Conservation (phyloP, 1,140 invertebrate genomes). For the Leptinotarsa texana region DNA sequence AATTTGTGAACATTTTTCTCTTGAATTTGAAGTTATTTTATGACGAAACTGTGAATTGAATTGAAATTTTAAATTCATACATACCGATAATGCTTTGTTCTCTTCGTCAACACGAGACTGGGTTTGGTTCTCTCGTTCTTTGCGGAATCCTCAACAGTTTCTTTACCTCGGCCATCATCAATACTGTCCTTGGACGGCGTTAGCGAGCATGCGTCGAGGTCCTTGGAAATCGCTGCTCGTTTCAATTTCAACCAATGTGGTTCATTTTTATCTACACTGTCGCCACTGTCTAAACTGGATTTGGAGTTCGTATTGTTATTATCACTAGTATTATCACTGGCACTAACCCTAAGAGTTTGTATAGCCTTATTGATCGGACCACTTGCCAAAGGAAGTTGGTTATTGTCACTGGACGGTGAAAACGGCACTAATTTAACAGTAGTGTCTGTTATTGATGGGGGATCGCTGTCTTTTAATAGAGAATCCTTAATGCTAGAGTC, state of each 20-base stretch:
- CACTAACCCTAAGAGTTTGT: slow-evolving; percentile 11
- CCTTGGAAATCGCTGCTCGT: slow-evolving; percentile 59
- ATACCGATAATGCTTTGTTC: slow-evolving; percentile 68
- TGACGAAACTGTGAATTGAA: too few species aligned
- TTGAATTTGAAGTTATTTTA: not conserved
- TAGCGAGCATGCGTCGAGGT: slow-evolving; percentile 29
- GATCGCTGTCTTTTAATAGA: slow-evolving; percentile 37
- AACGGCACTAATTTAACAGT: slow-evolving; percentile 15
- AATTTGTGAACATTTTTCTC: too few species aligned
- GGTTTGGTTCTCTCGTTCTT: slow-evolving; percentile 33
- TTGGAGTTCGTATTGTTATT: slow-evolving; percentile 8
- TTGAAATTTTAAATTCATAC: not conserved
- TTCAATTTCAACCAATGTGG: slow-evolving; percentile 63
- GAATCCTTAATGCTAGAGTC: slow-evolving; percentile 40
- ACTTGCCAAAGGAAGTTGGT: not conserved
- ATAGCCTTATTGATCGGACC: not conserved
- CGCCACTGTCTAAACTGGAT: slow-evolving; percentile 24
- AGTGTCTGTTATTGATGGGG: slow-evolving; percentile 27
- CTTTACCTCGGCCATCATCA: slow-evolving; percentile 39
- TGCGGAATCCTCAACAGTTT: slow-evolving; percentile 1
- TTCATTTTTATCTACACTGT: slow-evolving; percentile 43
- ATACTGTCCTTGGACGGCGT: slow-evolving; percentile 46
- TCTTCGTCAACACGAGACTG: slow-evolving; percentile 46
- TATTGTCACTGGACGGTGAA: slow-evolving; percentile 38
- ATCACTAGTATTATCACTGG: slow-evolving; percentile 26